Evolutionary conservation across 1,140 invertebrate species (phyloP).

Genomic region (Probaryconus sp.): DNA sequence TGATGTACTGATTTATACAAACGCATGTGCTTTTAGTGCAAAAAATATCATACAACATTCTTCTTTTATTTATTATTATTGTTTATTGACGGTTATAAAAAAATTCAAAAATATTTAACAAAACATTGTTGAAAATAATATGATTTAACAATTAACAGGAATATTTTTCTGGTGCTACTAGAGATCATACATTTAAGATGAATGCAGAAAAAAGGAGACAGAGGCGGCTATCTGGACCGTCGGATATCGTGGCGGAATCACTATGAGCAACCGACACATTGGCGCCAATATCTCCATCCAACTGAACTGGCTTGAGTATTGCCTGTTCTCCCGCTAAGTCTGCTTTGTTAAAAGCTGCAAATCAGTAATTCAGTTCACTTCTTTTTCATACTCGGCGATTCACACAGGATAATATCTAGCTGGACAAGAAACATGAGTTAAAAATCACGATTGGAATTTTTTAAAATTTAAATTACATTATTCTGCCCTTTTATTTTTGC

Average conservation of each 20-base stretch:
- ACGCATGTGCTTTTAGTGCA: too few species aligned
- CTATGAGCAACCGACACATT: slow-evolving; percentile 69
- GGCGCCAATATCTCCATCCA: slow-evolving; percentile 67
- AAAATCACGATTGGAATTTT: slow-evolving; percentile 43
- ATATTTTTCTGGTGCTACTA: slow-evolving; percentile 7
- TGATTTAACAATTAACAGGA: background rate
- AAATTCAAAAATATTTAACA: too few species aligned
- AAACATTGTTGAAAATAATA: too few species aligned
- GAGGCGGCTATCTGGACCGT: slow-evolving; percentile 35
- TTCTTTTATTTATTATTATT: too few species aligned
- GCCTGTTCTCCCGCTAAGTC: slow-evolving; percentile 34
- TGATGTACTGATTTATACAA: too few species aligned
- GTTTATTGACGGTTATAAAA: too few species aligned
- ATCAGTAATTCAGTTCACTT: slow-evolving; percentile 46
- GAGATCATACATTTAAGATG: slow-evolving; percentile 32
- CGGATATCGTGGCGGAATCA: slow-evolving; percentile 56
- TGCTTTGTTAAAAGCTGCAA: slow-evolving; percentile 36
- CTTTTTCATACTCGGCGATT: slow-evolving; percentile 48
- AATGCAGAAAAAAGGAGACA: slow-evolving; percentile 28
- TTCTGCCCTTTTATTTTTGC: too few species aligned
- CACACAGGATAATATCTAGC: slow-evolving; percentile 49
- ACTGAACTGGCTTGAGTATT: slow-evolving; percentile 41
- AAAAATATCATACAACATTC: too few species aligned
- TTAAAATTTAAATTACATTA: slow-evolving; percentile 43
- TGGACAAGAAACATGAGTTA: slow-evolving; percentile 34